Evolutionary conservation across 2,113 vertebrate species (phyloP).

Genomic region (Eulacestoma nigropectus): DNA sequence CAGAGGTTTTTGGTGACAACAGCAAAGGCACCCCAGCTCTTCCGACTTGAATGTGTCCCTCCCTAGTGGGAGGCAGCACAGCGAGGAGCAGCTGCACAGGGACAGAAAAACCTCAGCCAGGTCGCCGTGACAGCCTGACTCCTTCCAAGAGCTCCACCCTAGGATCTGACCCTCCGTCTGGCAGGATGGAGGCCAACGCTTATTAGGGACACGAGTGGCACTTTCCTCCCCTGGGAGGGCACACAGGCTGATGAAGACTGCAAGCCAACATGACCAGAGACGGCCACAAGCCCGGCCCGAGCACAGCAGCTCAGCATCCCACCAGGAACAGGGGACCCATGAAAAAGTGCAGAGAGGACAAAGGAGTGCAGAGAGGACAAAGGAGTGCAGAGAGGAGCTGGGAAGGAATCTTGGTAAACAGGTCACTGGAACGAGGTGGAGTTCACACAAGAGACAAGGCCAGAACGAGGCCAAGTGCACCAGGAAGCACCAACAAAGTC

Average conservation of each 20-base stretch:
- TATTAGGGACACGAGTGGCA: not conserved
- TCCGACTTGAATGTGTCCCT: not conserved
- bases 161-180: rapidly evolving
- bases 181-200: rapidly evolving
- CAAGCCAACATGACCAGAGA: not conserved
- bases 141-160: not conserved
- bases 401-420: not conserved
- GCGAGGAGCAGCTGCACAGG: rapidly evolving
- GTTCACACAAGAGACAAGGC: not conserved
- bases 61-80: not conserved
- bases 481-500: not conserved
- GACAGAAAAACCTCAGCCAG: not conserved
- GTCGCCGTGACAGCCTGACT: rapidly evolving
- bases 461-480: not conserved
- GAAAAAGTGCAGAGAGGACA: not conserved
- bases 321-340: not conserved
- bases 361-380: not conserved
- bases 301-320: not conserved
- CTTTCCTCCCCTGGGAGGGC: rapidly evolving
- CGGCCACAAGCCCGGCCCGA: rapidly evolving
- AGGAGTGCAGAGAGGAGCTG: not conserved
- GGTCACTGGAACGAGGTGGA: not conserved
- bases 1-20: not conserved
- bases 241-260: not conserved
- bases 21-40: not conserved